These are phyloP conservation scores for Plestiodon gilberti DNA, from an alignment of 2,113 vertebrate species.

Conservation along the genomic window DNA sequence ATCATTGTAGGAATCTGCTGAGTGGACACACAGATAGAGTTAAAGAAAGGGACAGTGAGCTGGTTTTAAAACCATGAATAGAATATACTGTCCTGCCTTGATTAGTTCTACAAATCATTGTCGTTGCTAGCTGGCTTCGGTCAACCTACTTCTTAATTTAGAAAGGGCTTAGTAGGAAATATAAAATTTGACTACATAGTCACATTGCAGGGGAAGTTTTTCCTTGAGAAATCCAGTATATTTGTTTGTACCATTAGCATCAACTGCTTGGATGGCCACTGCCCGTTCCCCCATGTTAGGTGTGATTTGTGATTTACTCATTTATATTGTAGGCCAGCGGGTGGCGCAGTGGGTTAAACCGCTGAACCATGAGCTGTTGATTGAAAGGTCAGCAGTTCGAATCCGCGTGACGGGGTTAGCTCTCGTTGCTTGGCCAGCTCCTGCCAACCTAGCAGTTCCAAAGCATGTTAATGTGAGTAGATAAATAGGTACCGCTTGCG, in stretches of 20 bases:
- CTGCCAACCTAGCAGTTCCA: too few relatives aligned
- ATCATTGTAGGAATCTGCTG: not conserved
- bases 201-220: not conserved
- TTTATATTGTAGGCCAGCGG: too few relatives aligned
- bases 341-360: too few relatives aligned
- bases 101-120: not conserved
- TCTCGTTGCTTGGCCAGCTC: too few relatives aligned
- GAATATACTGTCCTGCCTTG: slow-evolving; percentile 3
- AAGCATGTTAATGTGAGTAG: too few relatives aligned
- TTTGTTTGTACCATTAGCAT: not conserved
- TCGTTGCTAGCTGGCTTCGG: not conserved
- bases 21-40: not conserved
- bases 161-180: not conserved
- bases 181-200: not conserved
- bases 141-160: slow-evolving; percentile 24
- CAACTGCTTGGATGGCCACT: not conserved
- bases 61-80: slow-evolving; percentile 20
- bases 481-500: too few relatives aligned
- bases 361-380: too few relatives aligned
- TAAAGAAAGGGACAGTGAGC: not conserved
- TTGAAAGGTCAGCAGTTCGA: too few relatives aligned
- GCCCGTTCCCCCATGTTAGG: not conserved
- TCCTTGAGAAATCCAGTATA: not conserved
- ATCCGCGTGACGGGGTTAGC: too few relatives aligned
- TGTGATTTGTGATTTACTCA: not conserved